Conservation (phyloP, 2,888 invertebrate species). For the Caenorhabditis wallacei region DNA sequence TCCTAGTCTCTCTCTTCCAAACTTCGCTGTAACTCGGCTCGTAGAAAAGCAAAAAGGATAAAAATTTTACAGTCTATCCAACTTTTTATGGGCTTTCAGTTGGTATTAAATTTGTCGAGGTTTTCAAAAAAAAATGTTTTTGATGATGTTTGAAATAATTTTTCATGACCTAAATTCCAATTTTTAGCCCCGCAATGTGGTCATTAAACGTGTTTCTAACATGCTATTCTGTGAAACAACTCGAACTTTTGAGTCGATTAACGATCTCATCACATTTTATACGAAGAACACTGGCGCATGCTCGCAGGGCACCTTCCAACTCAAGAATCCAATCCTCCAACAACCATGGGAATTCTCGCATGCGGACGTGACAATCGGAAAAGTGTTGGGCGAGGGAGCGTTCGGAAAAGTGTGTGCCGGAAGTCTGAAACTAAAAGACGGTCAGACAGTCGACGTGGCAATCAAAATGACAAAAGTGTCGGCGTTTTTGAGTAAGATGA, state of each 20-base stretch:
- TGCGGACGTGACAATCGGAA: constrained; percentile 55
- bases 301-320: constrained; percentile 29
- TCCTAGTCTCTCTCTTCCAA: too few species aligned
- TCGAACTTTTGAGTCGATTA: constrained; percentile 28
- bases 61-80: too few species aligned
- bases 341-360: constrained; percentile 66
- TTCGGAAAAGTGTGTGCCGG: constrained; percentile 66
- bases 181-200: constrained; percentile 44
- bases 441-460: constrained; percentile 54
- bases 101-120: too few species aligned
- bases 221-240: constrained; percentile 44
- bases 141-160: too few species aligned
- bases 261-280: constrained; percentile 35
- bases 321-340: constrained; percentile 48
- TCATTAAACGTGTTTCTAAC: constrained; percentile 27
- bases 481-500: constrained; percentile 52
- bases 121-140: too few species aligned
- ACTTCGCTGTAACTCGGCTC: too few species aligned
- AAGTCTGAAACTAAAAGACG: constrained; percentile 44
- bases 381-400: constrained; percentile 65
- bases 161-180: not conserved
- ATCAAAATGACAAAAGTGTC: constrained; percentile 65
- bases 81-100: too few species aligned
- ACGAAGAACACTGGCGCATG: constrained; percentile 38
- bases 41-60: too few species aligned